Percentiles rank a stretch among this genome's conserved stretches.
Conservation (phyloP, 2,888 invertebrate species). For the Trypoxylon attenuatum region DNA sequence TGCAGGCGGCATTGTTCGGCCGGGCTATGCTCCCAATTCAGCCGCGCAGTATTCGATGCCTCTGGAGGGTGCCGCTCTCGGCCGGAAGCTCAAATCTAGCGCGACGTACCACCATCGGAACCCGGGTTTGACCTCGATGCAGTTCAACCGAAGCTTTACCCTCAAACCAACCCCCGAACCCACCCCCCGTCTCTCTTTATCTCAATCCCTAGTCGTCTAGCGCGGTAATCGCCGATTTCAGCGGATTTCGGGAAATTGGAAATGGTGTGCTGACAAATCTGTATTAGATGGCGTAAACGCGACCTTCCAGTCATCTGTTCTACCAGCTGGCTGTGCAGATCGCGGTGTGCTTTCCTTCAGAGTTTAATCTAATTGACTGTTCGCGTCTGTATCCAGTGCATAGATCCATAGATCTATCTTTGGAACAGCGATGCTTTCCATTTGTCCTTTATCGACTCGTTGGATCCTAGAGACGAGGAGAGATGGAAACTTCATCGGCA, state of each 20-base stretch:
- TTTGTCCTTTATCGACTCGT: no score
- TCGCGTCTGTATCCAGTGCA: constrained; percentile 15
- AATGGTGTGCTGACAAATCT: constrained; percentile 55
- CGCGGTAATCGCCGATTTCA: constrained; percentile 54
- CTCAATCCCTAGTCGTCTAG: neutral
- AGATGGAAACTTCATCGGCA: no score
- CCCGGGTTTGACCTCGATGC: constrained; percentile 48
- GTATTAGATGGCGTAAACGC: constrained; percentile 52
- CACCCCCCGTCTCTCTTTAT: neutral
- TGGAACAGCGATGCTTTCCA: no score
- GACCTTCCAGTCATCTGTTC: constrained; percentile 30
- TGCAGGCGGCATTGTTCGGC: constrained; percentile 59
- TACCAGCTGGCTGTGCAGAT: constrained; percentile 22
- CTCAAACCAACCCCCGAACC: neutral
- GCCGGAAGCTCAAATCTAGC: constrained; percentile 47
- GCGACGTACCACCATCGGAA: constrained; percentile 42
- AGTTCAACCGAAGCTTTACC: constrained; percentile 38
- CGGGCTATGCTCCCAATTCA: constrained; percentile 54
- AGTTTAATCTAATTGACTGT: constrained; percentile 38
- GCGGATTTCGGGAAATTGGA: constrained; percentile 51
- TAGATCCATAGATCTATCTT: neutral
- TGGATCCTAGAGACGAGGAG: no score
- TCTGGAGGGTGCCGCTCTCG: constrained; percentile 48
- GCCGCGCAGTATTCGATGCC: constrained; percentile 44
- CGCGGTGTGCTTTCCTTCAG: constrained; percentile 20